These are phyloP conservation scores for Caenorhabditis briggsae DNA, from an alignment of 1,140 invertebrate genomes.

Conservation along the genomic window DNA sequence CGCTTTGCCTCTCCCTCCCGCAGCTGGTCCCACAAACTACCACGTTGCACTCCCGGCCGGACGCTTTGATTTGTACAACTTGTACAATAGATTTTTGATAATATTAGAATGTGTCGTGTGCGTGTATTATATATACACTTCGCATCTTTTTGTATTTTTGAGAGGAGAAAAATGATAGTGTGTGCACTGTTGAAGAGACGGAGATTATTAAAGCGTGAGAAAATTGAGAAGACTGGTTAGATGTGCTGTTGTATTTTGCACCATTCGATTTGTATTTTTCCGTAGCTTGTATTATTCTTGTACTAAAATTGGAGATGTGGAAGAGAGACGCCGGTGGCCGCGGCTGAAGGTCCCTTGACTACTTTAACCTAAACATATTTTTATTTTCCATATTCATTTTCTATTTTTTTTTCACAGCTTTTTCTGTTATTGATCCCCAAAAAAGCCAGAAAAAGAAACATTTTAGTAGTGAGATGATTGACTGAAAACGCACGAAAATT, in stretches of 20 bases:
- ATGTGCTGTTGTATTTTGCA: background rate
- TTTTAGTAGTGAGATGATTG: no score
- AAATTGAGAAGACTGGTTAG: background rate
- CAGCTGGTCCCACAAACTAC: conserved; percentile 40
- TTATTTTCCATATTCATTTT: no score
- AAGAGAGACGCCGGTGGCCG: no score
- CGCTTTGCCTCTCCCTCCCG: background rate
- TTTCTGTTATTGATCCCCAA: no score
- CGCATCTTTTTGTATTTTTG: conserved; percentile 39
- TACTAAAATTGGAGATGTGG: background rate
- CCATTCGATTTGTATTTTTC: background rate
- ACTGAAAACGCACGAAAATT: no score
- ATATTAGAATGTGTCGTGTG: background rate
- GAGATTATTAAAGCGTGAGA: conserved; percentile 12
- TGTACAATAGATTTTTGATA: conserved; percentile 11
- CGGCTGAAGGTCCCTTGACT: no score
- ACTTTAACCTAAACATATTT: no score
- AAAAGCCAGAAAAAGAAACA: no score
- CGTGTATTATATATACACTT: conserved; percentile 9
- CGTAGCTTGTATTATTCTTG: background rate
- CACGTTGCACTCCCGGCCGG: background rate
- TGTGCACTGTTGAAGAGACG: conserved; percentile 11
- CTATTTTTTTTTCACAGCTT: no score
- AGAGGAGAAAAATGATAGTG: background rate
- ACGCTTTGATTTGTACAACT: conserved; percentile 18